Percentiles rank a stretch among this genome's conserved stretches.
Conservation (phyloP, 2,888 invertebrate genomes). For the Osmoderma eremita region DNA sequence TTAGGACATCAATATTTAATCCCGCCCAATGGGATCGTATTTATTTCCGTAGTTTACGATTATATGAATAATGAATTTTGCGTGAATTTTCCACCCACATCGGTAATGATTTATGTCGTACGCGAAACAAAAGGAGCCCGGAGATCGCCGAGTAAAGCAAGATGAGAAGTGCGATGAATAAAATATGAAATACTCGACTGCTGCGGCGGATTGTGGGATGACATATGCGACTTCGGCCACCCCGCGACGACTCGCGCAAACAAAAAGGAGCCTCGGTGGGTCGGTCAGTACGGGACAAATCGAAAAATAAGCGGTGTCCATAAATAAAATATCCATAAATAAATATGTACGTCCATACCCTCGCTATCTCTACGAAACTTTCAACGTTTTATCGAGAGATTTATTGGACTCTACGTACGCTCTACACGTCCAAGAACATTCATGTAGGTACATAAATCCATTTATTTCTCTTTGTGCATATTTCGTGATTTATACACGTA, state of each 20-base stretch:
- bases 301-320: conserved; percentile 38
- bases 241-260: conserved; percentile 39
- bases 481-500: conserved; percentile 10
- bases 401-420: conserved; percentile 19
- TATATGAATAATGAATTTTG: conserved; percentile 20
- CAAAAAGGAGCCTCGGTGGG: conserved; percentile 29
- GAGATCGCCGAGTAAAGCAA: conserved; percentile 22
- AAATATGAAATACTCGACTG: conserved; percentile 46
- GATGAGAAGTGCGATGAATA: conserved; percentile 47
- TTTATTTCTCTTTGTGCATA: conserved; percentile 8
- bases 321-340: conserved; percentile 43
- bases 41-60: no score
- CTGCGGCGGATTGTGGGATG: conserved; percentile 46
- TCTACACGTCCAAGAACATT: not conserved
- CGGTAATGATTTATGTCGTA: conserved; percentile 31
- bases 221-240: conserved; percentile 49
- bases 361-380: conserved; percentile 2
- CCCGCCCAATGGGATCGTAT: no score
- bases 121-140: conserved; percentile 33
- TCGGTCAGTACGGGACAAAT: conserved; percentile 38
- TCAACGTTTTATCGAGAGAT: conserved; percentile 24
- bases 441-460: not conserved
- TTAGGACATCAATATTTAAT: no score
- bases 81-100: conserved; percentile 27
- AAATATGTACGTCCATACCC: conserved; percentile 15